Conservation (phyloP, 2,888 invertebrate species). For the Ophion ventricosus region DNA sequence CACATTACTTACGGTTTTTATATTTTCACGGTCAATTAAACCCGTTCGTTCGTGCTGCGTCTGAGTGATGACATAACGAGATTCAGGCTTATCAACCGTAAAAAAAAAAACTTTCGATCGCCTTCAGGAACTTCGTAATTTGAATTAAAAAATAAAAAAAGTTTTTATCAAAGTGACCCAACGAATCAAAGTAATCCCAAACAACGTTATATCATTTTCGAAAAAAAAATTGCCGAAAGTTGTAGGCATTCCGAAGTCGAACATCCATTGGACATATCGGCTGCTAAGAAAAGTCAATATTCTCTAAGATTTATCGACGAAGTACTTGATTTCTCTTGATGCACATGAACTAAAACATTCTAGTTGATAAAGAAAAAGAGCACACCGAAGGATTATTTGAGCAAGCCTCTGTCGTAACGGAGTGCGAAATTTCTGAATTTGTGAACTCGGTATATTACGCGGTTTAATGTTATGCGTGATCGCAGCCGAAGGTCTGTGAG, state of each 20-base stretch:
- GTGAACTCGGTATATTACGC: conserved; percentile 35
- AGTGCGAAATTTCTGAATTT: conserved; percentile 26
- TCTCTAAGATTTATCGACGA: not conserved
- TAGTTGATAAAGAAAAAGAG: not conserved
- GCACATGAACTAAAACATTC: not conserved
- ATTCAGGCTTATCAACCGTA: too few relatives aligned
- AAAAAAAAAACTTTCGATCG: too few relatives aligned
- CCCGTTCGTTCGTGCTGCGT: too few relatives aligned
- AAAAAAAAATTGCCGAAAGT: not conserved
- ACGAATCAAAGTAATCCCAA: too few relatives aligned
- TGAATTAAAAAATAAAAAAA: too few relatives aligned
- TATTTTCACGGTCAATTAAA: too few relatives aligned
- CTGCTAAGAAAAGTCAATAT: not conserved
- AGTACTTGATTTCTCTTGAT: not conserved
- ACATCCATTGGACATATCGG: not conserved
- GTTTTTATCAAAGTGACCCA: too few relatives aligned
- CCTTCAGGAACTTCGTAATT: too few relatives aligned
- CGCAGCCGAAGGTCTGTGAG: conserved; percentile 22
- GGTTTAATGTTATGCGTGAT: conserved; percentile 58
- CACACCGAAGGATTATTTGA: not conserved
- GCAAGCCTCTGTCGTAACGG: not conserved
- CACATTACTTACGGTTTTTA: too few relatives aligned
- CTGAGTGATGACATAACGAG: too few relatives aligned
- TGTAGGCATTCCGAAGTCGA: not conserved
- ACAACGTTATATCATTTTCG: not conserved